Evolutionary conservation across 1,140 invertebrate genomes (phyloP).

Genomic region (Elysia chlorotica): DNA sequence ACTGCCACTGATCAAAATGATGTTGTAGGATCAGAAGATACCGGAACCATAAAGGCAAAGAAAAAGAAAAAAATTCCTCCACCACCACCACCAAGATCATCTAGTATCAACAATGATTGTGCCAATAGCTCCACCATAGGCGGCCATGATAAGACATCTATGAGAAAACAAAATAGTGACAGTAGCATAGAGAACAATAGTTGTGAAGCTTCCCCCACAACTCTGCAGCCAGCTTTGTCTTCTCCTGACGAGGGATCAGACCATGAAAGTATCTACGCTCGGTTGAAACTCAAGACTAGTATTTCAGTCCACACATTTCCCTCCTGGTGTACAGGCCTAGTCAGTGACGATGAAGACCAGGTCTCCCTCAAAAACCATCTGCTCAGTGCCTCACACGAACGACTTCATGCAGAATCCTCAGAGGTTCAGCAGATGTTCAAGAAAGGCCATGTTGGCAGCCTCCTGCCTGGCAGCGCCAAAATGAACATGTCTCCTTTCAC

Average conservation of each 20-base stretch:
- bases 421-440: conserved; percentile 20
- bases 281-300: conserved; percentile 40
- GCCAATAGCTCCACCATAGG: background rate
- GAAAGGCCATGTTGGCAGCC: too few species aligned
- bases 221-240: too few species aligned
- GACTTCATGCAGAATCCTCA: conserved; percentile 12
- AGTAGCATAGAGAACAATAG: too few species aligned
- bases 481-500: conserved; percentile 16
- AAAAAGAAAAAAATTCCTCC: conserved; percentile 11
- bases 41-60: background rate
- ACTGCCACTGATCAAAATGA: too few species aligned
- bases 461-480: too few species aligned
- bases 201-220: too few species aligned
- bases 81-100: conserved; percentile 36
- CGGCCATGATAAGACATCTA: too few species aligned
- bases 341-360: conserved; percentile 43
- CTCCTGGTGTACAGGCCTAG: conserved; percentile 32
- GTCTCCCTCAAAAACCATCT: conserved; percentile 6
- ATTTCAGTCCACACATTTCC: conserved; percentile 38
- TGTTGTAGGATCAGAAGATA: background rate
- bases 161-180: too few species aligned
- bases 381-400: conserved; percentile 1
- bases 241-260: conserved; percentile 56
- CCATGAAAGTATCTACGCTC: conserved; percentile 43
- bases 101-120: conserved; percentile 21